Conservation (phyloP, 2,888 invertebrate genomes). For the Athripsodes cinereus region DNA sequence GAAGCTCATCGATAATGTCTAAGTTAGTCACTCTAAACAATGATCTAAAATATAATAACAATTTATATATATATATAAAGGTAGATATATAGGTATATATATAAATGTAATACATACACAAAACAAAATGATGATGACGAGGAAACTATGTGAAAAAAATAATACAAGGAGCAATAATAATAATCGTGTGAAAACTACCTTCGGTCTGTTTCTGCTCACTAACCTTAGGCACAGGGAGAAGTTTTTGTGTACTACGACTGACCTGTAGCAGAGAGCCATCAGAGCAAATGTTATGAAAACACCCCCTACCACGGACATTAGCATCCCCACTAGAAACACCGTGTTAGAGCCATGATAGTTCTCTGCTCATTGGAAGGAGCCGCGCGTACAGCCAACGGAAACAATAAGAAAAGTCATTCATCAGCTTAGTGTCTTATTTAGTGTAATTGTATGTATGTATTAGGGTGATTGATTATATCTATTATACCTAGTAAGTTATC, state of each 20-base stretch:
- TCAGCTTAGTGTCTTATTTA: too few relatives aligned
- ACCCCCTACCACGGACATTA: conserved; percentile 98
- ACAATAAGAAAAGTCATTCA: conserved; percentile 16
- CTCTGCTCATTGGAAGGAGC: conserved; percentile 61
- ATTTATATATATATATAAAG: too few relatives aligned
- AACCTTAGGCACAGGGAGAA: conserved; percentile 98
- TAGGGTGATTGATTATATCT: too few relatives aligned
- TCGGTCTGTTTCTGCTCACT: conserved; percentile 83
- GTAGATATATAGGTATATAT: background rate
- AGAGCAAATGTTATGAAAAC: conserved; percentile 98
- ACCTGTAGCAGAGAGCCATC: conserved; percentile 99
- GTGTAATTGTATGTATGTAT: too few relatives aligned
- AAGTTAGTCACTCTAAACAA: conserved; percentile 17
- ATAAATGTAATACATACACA: conserved; percentile 35
- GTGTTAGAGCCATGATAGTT: conserved; percentile 97
- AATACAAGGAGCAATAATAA: conserved; percentile 40
- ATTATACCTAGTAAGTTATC: too few relatives aligned
- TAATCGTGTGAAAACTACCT: conserved; percentile 54
- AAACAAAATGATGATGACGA: conserved; percentile 40
- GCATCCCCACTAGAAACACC: conserved; percentile 94
- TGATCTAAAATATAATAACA: conserved; percentile 17
- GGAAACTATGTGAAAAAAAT: conserved; percentile 41
- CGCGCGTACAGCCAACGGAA: conserved; percentile 17
- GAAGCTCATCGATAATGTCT: background rate
- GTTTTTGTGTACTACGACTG: conserved; percentile 98